Base-by-base conservation (phyloP, 2,113 vertebrate species). In the Microcebus lehilahytsara region DNA sequence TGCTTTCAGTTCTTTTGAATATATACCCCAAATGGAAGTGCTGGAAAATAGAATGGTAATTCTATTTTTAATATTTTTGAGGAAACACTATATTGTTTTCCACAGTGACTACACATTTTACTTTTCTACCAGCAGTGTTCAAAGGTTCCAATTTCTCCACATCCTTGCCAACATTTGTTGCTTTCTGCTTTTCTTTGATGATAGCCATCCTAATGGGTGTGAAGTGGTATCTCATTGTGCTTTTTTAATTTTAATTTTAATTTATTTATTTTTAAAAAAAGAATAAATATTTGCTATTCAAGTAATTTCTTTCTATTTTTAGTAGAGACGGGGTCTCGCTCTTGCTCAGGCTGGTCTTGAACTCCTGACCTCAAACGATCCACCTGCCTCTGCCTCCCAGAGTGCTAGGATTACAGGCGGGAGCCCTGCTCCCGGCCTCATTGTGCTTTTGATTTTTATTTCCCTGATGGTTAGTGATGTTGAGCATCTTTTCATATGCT, bases 361-460 rank as follows among this genome's bases (percentile, higher is more conserved):
- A 46, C 46, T 46, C 46, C 46, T 46, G 46, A 46, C 1, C 46
- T 46, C 46, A 46, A 46, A 46, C 8, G 46, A 46, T 46, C 46
- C 46, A 46, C 46, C 46, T 46, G 46, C 46, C 46, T 46, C 46
- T 46, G 46, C 46, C 46, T 46, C 46, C 46, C 8, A 46, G 46
- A 46, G 8, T 46, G 46, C 46, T 46, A 46, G 46, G 46, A 46
- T 46, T 46, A 46, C 46, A 46, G 46, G 46, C 46, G 5, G 46
- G 46, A 46, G 8, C 46, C 46, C 42, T 42, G 42, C 42, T 8
- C 46, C 46, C 46, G 8, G 46, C 46, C 37, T 77, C 27, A 77
- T 4, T 83, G 49, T 95, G 89, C 56, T 80, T 95, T 91, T 95
- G 22, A 67, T 77, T 88, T 88, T 42, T 25, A 58, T 66, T 88